Conservation (phyloP, 2,797 vertebrate genomes). For the Amblyopsis hoosieri region DNA sequence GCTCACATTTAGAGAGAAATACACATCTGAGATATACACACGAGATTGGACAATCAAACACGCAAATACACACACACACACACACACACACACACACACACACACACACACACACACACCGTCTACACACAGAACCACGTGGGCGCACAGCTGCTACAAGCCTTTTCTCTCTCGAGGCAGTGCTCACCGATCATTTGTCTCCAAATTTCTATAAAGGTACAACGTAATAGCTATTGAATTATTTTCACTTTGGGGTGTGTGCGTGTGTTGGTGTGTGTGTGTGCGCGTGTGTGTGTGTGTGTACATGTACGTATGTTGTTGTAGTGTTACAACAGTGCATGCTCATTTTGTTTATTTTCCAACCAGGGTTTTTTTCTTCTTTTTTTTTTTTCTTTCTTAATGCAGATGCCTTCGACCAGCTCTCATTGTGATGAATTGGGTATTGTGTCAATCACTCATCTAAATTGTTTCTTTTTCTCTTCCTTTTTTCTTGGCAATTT, state of each 20-base stretch:
- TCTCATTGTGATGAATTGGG: conserved; percentile 72
- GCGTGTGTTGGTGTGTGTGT: conserved; percentile 3
- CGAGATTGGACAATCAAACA: not conserved
- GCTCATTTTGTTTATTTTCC: conserved; percentile 52
- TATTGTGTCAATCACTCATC: conserved; percentile 70
- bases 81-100: not conserved
- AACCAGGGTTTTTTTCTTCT: conserved; percentile 24
- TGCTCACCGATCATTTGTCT: conserved; percentile 65
- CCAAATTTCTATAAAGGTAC: conserved; percentile 61
- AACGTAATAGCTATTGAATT: conserved; percentile 62
- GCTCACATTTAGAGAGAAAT: conserved; percentile 55
- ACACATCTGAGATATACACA: conserved; percentile 24
- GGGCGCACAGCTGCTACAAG: conserved; percentile 46
- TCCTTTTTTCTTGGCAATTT: conserved; percentile 61
- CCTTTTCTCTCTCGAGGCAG: conserved; percentile 39
- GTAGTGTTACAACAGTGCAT: conserved; percentile 39
- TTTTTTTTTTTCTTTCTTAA: conserved; percentile 41
- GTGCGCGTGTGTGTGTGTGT: conserved; percentile 6
- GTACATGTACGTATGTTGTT: conserved; percentile 10
- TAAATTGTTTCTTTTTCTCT: conserved; percentile 59
- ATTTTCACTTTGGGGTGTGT: conserved; percentile 40
- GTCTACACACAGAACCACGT: conserved; percentile 22
- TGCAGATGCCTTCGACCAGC: conserved; percentile 61
- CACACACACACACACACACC: conserved; percentile 9
- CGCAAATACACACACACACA: conserved; percentile 18